A percentile compares a stretch with the other conserved stretches of the same genome.
phyloP scores from a whole-genome alignment of 2,797 vertebrate species.

The Oreonectes daqikongensis region DNA sequence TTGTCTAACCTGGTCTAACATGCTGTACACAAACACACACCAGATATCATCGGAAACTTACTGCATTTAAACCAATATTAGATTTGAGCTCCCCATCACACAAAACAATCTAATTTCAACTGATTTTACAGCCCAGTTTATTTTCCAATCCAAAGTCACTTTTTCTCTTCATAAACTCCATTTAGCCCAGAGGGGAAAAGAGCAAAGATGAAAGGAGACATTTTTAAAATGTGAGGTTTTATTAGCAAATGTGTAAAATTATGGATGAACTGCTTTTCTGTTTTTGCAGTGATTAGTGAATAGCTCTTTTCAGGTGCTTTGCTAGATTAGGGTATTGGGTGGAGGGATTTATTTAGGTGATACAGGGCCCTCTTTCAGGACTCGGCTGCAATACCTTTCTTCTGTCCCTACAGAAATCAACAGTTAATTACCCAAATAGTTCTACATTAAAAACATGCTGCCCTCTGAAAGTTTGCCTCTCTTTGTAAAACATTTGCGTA shows the following conservation, averaged over 20 bases:
- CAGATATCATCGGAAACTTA: neutral
- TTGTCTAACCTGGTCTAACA: neutral
- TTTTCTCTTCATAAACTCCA: neutral
- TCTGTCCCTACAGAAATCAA: slow-evolving; percentile 53
- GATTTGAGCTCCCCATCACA: neutral
- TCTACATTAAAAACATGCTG: slow-evolving; percentile 1
- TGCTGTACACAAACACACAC: slow-evolving; percentile 5
- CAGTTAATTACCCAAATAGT: slow-evolving; percentile 52
- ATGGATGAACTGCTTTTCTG: slow-evolving; percentile 56
- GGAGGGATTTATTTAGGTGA: slow-evolving; percentile 59
- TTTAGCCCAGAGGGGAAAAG: neutral
- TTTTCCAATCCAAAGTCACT: slow-evolving; percentile 12
- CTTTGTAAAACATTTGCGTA: slow-evolving; percentile 15
- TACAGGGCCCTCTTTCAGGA: slow-evolving; percentile 61
- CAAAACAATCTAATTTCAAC: slow-evolving; percentile 25
- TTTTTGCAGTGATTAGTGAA: slow-evolving; percentile 51
- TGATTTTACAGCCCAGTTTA: slow-evolving; percentile 1
- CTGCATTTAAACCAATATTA: slow-evolving; percentile 4
- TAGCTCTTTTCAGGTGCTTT: slow-evolving; percentile 56
- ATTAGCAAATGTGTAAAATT: slow-evolving; percentile 57
- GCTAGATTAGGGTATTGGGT: slow-evolving; percentile 53
- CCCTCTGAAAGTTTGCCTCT: slow-evolving; percentile 20
- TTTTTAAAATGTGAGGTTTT: slow-evolving; percentile 32
- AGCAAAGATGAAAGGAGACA: slow-evolving; percentile 2
- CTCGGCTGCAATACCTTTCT: slow-evolving; percentile 44